Base-by-base conservation (phyloP, 1,140 invertebrate species). In the Lethrus apterus region DNA sequence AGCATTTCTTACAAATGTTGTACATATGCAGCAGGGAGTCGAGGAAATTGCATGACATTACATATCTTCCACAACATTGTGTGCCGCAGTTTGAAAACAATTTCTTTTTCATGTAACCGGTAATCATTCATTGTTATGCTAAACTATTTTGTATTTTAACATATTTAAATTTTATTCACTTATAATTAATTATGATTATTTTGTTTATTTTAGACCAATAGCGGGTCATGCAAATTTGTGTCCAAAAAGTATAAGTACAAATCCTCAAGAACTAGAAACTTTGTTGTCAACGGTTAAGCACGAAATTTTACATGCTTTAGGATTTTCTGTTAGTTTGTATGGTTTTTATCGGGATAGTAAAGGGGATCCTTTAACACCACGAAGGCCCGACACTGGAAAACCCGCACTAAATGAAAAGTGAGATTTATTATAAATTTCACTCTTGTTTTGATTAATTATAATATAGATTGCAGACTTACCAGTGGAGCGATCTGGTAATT, bases 221-320 rank as follows among this genome's bases (percentile, higher is more conserved):
- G 96, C 95, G 1, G 96, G 96, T 0, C 94, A 98, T 72, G 93
- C 95, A 1, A 99, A 98, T 74, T 80, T 99, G 40, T 99, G 96
- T 63, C 95, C 95, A 0, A 79, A 85, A n/a, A 91, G 89, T 57
- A 86, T 99, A 32, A 93, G 88, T 57, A 94, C 89, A 10, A 92
- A 93, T 61, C 79, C 82, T 20, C 88, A 96, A 59, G 93, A 99
- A 60, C 69, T 94, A 45, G 87, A 93, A 56, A 93, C 93, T 10
- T 74, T 98, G 1, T 70, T 98, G 50, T 95, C 93, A 15, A 98
- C 94, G 0, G 91, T 99, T 0, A 98, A 99, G 69, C 96, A 99
- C 70, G 96, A 99, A 69, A 98, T 99, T 63, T 73, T 98, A 1
- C 96, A 99, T 72, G 94, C 95, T 0, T 70, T 99, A 21, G 93